Evolutionary conservation across 2,888 invertebrate genomes (phyloP), one percentile per base, ranked within the genome.

Genomic region (Lacanobia oleracea): DNA sequence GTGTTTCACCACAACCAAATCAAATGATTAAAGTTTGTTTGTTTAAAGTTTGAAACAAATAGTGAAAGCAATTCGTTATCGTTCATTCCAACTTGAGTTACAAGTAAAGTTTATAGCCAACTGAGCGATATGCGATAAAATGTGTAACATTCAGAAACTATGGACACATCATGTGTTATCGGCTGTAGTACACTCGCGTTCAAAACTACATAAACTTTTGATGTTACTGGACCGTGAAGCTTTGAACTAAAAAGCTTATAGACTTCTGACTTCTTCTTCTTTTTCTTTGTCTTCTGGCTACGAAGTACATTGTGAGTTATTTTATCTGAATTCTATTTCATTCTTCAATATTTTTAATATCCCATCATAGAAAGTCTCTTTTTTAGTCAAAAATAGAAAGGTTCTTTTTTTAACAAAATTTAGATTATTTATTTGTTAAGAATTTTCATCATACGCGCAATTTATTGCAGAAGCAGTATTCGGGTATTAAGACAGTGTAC

Each of bases 121-220:
- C 53, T 60, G 5, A 43, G 16, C 33, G 16, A 33, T 33, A 76
- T 12, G 16, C 7, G 27, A 16, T 60, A 60, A 50, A 18, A 43
- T 16, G 48, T 62, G 50, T 43, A 27, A 66, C n/a, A 33, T 54
- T 45, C 43, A 12, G n/a, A 54, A 60, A 53, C 3, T 75, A 18
- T 65, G 14, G 23, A 21, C 60, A 71, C 70, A 27, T 67, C 43
- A 43, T 51, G 8, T 64, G 76, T 62, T 81, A 78, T 79, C 67
- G 16, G 23, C 12, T 53, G 51, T 56, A 59, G 72, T 54, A 67
- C 67, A 65, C 37, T 77, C 10, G 64, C 43, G 67, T 45, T 50
- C 53, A 72, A 57, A 81, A 76, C 50, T 57, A 43, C 33, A 67
- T 81, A 72, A 72, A 77, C 21, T 61, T 54, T 62, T 45, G 18